phyloP scores from a whole-genome alignment of 2,888 invertebrate species.

The Mesoligia furuncula region DNA sequence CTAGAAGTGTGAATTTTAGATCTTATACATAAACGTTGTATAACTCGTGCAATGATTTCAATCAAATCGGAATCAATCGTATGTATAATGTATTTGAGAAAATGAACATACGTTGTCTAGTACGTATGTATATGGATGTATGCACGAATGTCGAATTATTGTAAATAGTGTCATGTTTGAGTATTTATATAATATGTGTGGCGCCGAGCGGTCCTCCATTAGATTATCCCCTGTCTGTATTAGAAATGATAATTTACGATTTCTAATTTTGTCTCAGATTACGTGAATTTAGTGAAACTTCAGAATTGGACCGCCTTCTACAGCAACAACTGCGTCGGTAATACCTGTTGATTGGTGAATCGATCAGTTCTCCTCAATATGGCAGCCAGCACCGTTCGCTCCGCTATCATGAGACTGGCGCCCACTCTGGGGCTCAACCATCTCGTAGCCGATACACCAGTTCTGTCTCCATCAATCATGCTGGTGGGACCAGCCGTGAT shows the following conservation, averaged over 20 bases:
- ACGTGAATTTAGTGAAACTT: conserved; percentile 68
- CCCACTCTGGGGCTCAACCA: conserved; percentile 50
- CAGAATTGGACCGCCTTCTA: conserved; percentile 67
- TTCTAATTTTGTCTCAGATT: conserved; percentile 67
- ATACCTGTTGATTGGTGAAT: conserved; percentile 62
- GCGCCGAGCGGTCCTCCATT: conserved; percentile 50
- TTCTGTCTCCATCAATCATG: conserved; percentile 48
- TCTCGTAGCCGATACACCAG: conserved; percentile 41
- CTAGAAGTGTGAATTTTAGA: conserved; percentile 58
- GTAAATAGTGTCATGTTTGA: conserved; percentile 58
- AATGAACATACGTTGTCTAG: conserved; percentile 14
- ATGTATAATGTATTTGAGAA: conserved; percentile 50
- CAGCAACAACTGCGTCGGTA: conserved; percentile 65
- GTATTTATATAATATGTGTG: conserved; percentile 27
- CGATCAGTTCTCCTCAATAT: conserved; percentile 39
- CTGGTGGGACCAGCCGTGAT: conserved; percentile 55
- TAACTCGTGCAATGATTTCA: conserved; percentile 50
- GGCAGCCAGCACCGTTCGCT: conserved; percentile 43
- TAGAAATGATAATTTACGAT: conserved; percentile 67
- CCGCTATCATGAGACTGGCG: conserved; percentile 31
- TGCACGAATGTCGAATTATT: conserved; percentile 51
- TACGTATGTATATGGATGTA: conserved; percentile 34
- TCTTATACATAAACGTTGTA: conserved; percentile 50
- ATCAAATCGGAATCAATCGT: conserved; percentile 33
- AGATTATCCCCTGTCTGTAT: conserved; percentile 41